Conservation (phyloP, 2,797 vertebrate species). For the Rhabdomys pumilio region DNA sequence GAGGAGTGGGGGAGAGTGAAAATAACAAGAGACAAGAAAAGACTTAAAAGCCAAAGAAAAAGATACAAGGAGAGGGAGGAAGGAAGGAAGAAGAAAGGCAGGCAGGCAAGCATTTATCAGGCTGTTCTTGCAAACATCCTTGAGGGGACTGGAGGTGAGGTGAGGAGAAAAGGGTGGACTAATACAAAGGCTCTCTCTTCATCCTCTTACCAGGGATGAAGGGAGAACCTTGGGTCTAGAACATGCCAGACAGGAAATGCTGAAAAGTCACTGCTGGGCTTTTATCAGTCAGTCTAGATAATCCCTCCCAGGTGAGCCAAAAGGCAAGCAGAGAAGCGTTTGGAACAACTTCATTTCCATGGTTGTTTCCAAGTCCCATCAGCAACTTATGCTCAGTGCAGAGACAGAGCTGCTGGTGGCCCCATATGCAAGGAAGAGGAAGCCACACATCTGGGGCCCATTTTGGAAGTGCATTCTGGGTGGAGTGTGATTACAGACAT, state of each 20-base stretch:
- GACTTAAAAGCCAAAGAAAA: not conserved
- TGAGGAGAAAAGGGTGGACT: rapidly evolving
- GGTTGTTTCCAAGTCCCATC: not conserved
- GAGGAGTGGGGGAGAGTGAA: not conserved
- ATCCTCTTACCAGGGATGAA: rapidly evolving
- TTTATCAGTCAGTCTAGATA: no score
- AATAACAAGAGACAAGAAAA: not conserved
- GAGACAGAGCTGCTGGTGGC: not conserved
- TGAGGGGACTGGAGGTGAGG: rapidly evolving
- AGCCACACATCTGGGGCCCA: rapidly evolving
- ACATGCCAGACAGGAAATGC: not conserved
- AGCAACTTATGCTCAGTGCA: not conserved
- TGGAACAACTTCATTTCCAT: rapidly evolving
- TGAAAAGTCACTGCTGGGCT: not conserved
- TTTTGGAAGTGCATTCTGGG: not conserved
- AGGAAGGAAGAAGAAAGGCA: not conserved
- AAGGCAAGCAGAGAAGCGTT: no score
- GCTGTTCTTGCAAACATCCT: not conserved
- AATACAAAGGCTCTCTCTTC: not conserved
- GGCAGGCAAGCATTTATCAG: rapidly evolving
- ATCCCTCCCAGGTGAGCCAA: no score
- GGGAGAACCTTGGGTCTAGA: not conserved
- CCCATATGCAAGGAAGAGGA: not conserved
- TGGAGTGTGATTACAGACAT: not conserved
- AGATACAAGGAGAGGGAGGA: not conserved